These are phyloP conservation scores for Lasioglossum morio DNA, from an alignment of 2,888 invertebrate species.

Conservation along the genomic window DNA sequence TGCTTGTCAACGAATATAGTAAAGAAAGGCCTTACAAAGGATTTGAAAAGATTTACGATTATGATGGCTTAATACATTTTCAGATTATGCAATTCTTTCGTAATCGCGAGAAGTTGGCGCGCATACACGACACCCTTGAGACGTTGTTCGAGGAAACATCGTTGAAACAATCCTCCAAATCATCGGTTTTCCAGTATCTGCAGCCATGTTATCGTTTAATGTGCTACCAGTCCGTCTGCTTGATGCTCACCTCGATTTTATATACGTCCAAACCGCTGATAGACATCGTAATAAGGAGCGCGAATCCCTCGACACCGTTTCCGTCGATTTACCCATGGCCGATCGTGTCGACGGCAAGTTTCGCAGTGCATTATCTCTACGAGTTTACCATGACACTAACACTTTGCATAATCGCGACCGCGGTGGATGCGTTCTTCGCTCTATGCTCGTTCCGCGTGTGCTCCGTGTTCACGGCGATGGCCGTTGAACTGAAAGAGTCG, in stretches of 20 bases:
- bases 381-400: accelerated
- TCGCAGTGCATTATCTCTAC: neutral
- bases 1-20: too few species aligned
- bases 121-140: neutral
- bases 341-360: neutral
- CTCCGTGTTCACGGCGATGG: neutral
- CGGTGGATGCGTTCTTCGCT: neutral
- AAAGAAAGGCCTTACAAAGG: too few species aligned
- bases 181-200: neutral
- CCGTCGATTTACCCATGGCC: neutral
- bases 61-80: neutral
- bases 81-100: neutral
- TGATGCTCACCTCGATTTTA: neutral
- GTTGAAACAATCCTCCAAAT: neutral
- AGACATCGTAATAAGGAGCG: neutral
- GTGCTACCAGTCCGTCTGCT: neutral
- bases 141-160: neutral
- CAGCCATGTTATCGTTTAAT: neutral
- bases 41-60: too few species aligned
- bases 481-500: neutral
- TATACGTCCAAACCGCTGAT: neutral
- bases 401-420: neutral
- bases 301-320: neutral
- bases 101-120: neutral
- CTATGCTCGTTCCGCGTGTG: neutral